A percentile compares a stretch with the other conserved stretches of the same genome.
These are phyloP conservation scores for Stercorarius parasiticus DNA, from an alignment of 2,113 vertebrate genomes.

Conservation along the genomic window DNA sequence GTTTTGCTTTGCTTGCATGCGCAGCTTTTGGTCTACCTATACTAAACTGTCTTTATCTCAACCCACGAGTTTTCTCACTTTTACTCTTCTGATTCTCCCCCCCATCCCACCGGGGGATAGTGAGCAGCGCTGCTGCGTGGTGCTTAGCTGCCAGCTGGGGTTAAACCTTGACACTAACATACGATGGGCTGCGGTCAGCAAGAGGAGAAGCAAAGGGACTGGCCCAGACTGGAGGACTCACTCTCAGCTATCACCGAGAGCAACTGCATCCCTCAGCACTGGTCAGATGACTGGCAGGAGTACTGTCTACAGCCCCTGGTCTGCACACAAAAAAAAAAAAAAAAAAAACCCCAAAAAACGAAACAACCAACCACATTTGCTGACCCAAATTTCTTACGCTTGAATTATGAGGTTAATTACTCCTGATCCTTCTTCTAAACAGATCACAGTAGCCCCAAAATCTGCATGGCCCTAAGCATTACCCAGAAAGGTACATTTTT, in stretches of 20 bases:
- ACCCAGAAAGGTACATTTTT: background rate
- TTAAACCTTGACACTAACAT: background rate
- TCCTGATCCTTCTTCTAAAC: background rate
- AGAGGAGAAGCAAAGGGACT: background rate
- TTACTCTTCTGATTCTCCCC: too few species aligned
- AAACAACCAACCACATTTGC: background rate
- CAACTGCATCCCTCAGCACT: background rate
- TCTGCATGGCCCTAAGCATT: background rate
- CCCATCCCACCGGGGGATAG: background rate
- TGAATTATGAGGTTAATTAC: background rate
- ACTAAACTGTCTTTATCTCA: too few species aligned
- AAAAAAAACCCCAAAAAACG: background rate
- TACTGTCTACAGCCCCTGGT: background rate
- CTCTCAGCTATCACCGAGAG: background rate
- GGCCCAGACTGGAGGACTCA: background rate
- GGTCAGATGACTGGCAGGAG: accelerated
- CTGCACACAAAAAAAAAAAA: background rate
- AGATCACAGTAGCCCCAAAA: background rate
- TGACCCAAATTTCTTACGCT: background rate
- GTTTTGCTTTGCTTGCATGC: too few species aligned
- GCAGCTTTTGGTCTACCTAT: too few species aligned
- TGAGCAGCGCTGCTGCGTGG: background rate
- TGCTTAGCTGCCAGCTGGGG: background rate
- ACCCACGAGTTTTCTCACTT: too few species aligned
- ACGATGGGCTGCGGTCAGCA: background rate